phyloP scores from a whole-genome alignment of 2,797 vertebrate genomes.

The Pteronotus mesoamericanus region DNA sequence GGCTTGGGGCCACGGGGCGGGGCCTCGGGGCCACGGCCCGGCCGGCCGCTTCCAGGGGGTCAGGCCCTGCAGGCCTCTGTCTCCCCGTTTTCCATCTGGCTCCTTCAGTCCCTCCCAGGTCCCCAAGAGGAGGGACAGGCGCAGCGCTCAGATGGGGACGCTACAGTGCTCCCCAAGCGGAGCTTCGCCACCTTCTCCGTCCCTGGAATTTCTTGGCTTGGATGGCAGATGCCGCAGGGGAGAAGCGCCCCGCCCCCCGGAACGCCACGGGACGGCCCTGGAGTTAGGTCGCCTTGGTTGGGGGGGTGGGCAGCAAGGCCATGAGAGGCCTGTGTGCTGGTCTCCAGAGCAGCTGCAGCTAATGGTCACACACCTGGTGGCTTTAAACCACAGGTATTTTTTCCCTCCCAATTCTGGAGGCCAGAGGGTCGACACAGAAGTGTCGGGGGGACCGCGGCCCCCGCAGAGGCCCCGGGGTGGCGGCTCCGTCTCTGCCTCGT shows the following conservation, averaged over 20 bases:
- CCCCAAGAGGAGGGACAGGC: background rate
- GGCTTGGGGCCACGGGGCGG: accelerated
- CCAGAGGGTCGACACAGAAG: background rate
- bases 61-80: background rate
- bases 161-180: accelerated
- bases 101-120: accelerated
- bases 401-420: background rate
- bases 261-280: background rate
- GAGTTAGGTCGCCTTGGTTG: background rate
- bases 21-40: accelerated
- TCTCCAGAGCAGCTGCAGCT: background rate
- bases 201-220: background rate
- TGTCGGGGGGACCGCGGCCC: accelerated
- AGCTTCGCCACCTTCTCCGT: background rate
- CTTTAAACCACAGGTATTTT: background rate
- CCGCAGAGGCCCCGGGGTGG: background rate
- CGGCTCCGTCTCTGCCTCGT: background rate
- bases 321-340: accelerated
- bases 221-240: background rate
- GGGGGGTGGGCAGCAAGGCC: background rate
- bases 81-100: accelerated
- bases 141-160: too few relatives aligned
- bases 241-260: background rate
- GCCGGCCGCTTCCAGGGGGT: accelerated
- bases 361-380: accelerated